Percentiles rank a stretch among this genome's conserved stretches.
phyloP scores from a whole-genome alignment of 2,888 invertebrate genomes.

The Tenthredo amoena region DNA sequence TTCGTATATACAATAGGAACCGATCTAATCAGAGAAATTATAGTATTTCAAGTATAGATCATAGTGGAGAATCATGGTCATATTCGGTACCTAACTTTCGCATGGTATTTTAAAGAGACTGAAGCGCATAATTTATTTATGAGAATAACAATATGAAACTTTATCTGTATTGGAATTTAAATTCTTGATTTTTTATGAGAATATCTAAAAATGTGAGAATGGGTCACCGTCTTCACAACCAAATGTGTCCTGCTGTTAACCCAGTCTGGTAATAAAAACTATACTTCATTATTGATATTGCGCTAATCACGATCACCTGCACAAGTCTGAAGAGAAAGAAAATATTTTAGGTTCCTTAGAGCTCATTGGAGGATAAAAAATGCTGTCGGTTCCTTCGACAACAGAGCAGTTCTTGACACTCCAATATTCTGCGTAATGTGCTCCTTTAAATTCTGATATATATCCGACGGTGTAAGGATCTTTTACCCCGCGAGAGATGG shows the following conservation, averaged over 20 bases:
- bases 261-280: no score
- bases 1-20: conserved; percentile 69
- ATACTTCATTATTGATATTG: not conserved
- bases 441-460: conserved; percentile 78
- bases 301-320: conserved; percentile 78
- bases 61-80: not conserved
- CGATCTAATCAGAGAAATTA: conserved; percentile 15
- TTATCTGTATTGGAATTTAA: no score
- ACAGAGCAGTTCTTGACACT: conserved; percentile 79
- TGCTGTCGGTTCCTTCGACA: conserved; percentile 81
- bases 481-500: conserved; percentile 80
- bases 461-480: conserved; percentile 79
- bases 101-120: not conserved
- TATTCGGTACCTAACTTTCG: not conserved
- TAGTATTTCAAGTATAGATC: not conserved
- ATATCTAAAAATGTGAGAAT: no score
- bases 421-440: conserved; percentile 71
- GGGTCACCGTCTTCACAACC: no score
- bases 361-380: conserved; percentile 80
- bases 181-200: no score
- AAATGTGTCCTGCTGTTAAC: no score
- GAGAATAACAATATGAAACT: no score
- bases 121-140: no score
- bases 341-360: conserved; percentile 76
- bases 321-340: conserved; percentile 81